phyloP scores from a whole-genome alignment of 2,888 invertebrate species.

The Phania funesta region DNA sequence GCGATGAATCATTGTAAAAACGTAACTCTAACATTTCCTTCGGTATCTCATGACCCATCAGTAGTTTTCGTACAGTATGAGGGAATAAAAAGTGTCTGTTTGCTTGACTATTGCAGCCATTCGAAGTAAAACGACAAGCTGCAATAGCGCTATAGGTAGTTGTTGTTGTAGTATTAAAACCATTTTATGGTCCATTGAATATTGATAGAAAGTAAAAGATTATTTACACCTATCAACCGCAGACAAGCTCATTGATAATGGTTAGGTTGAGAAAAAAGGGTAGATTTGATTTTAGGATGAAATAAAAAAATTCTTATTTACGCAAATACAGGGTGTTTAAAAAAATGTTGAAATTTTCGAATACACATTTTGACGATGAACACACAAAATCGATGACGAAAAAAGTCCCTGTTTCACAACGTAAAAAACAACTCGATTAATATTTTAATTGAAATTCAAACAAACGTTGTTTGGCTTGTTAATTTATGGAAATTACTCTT shows the following conservation, averaged over 20 bases:
- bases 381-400: too few species aligned
- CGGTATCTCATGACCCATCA: not conserved
- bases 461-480: too few species aligned
- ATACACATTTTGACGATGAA: not conserved
- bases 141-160: not conserved
- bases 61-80: conserved; percentile 6
- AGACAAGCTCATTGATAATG: conserved; percentile 64
- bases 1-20: too few species aligned
- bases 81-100: conserved; percentile 70
- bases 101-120: conserved; percentile 75
- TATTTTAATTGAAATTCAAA: too few species aligned
- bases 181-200: conserved; percentile 81
- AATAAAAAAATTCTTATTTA: not conserved
- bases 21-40: not conserved
- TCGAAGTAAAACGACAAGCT: conserved; percentile 46
- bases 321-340: conserved; percentile 12
- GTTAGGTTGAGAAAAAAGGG: conserved; percentile 45
- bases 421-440: too few species aligned
- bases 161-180: conserved; percentile 67
- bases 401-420: too few species aligned
- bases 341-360: not conserved
- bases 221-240: conserved; percentile 77
- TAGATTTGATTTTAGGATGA: conserved; percentile 24
- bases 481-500: too few species aligned
- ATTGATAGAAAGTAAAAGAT: conserved; percentile 64